Base-by-base conservation (phyloP, 2,888 invertebrate genomes). In the Exephanes ischioxanthus region DNA sequence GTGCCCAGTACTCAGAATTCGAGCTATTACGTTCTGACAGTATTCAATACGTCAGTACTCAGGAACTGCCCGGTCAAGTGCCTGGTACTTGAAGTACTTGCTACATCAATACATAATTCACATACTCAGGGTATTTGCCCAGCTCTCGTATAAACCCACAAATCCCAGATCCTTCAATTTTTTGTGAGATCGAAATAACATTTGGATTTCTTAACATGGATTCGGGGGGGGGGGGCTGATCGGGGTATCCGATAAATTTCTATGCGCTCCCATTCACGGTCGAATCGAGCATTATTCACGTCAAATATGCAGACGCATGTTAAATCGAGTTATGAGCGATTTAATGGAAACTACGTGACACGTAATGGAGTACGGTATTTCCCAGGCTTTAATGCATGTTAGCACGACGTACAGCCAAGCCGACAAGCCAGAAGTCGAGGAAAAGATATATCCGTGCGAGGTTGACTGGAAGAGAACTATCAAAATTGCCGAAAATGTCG, bases 371-470 rank as follows among this genome's bases (percentile, higher is more conserved):
- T 78, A 33, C 77, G 77, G 77, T 77, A 77, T 68, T 77, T 81
- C 91, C 92, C 93, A 96, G 96, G 95, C 95, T 0, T 94, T 97
- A 11, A 94, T 98, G 0, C 98, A 99, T 93, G 96, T 98, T 0
- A 98, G 98, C 0, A 98, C 98, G 0, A 97, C 98, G 0, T 99
- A 98, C 93, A 96, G 97, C 6, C 98, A 99, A 93, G 97, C 97
- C 5, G 97, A 98, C 89, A 95, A 96, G 53, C 94, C 95, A 14
- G 95, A 95, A 0, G 96, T 98, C 0, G 96, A 97, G 73, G 98
- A 99, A 94, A 94, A 95, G 72, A 94, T 98, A 71, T 98, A 98
- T 91, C 96, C 97, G 0, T 94, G 96, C 0, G 95, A 95, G 53
- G 95, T 95, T 0, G 96, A 97, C 90, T 97, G 97, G 97, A 94